Base-by-base conservation (phyloP, 2,797 vertebrate genomes). In the Leptoclinus maculatus region DNA sequence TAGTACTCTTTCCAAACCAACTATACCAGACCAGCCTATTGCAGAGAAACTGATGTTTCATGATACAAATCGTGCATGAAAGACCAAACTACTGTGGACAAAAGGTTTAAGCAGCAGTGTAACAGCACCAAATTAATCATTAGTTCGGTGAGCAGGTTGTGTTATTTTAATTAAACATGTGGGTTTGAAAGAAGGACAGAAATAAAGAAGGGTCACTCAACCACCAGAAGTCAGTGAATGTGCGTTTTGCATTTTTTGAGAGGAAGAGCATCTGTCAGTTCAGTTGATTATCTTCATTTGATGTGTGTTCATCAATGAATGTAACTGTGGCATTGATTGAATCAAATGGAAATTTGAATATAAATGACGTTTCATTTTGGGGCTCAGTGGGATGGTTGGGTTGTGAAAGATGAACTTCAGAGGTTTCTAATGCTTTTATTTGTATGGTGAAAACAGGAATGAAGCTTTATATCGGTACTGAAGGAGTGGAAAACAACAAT, bases 291-390 rank as follows among this genome's bases (percentile, higher is more conserved):
- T 32, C 23, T 79, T 34, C 49, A 17, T 43, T 27, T 16, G 38
- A 47, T 10, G 9, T 49, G 45, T 47, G 47, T 49, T 71, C 41
- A 66, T 25, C 41, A 49, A 16, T 51, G 6, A 60, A 21, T 27
- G 7, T 27, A 21, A 54, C 16, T 25, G 9, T 56, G 27, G 7
- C 9, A 47, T 7, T 78, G 12, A n/a, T 47, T 54, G 21, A n/a
- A 74, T 78, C 3, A 54, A 70, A 34, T 66, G 21, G 21, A 66
- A 70, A 66, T 68, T 14, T 64, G 0, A 72, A 78, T 76, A 32
- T 47, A 58, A 78, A 41, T 67, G 4, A 49, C 9, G 3, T 57
- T 73, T 0, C 23, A 7, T 71, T 76, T 49, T 27, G 38, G 8
- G 63, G 36, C 5, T 71, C 32, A 29, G 36, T 16, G 16, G 23